Base-by-base conservation (phyloP, 2,888 invertebrate species). In the Nemoura dubitans region DNA sequence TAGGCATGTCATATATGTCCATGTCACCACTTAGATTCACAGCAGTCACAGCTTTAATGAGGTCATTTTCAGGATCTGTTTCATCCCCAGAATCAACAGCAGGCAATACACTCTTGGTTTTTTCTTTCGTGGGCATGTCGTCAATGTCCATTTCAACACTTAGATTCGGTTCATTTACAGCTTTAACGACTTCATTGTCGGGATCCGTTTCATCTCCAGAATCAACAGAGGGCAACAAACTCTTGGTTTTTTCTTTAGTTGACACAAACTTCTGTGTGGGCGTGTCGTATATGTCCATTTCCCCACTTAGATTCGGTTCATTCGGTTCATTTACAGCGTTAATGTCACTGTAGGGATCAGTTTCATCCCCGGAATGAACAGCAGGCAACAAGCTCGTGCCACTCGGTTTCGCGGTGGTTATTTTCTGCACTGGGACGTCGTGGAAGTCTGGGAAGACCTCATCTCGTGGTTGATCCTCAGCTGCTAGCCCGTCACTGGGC, bases 51-150 rank as follows among this genome's bases (percentile, higher is more conserved):
- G n/a, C n/a, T n/a, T n/a, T n/a, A n/a, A n/a, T n/a, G n/a, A n/a
- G n/a, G n/a, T n/a, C n/a, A n/a, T n/a, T n/a, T 36, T 86, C 86
- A 5, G 87, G 77, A 76, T 87, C 87, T 21, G 87, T 85, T 86
- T 86, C 86, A 83, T 87, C 85, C 14, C 77, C 86, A n/a, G 59
- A 59, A 30, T 82, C 29, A 7, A 26, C 10, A 28, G 6, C 84
- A 27, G 82, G 29, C 36, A n/a, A 36, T 6, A 10, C 5, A 36
- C 10, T 36, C 36, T 36, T 3, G 59, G 21, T 14, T 59, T 59
- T 21, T 16, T 7, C 59, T 59, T 59, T 59, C 2, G 59, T 59
- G 10, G 59, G 36, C 36, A 6, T 3, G 10, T 36, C 36, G 10
- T 36, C 3, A 36, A 36, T 36, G 10, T 36, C 36, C 3, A 10